phyloP scores from a whole-genome alignment of 2,113 vertebrate species.

The Sula dactylatra region DNA sequence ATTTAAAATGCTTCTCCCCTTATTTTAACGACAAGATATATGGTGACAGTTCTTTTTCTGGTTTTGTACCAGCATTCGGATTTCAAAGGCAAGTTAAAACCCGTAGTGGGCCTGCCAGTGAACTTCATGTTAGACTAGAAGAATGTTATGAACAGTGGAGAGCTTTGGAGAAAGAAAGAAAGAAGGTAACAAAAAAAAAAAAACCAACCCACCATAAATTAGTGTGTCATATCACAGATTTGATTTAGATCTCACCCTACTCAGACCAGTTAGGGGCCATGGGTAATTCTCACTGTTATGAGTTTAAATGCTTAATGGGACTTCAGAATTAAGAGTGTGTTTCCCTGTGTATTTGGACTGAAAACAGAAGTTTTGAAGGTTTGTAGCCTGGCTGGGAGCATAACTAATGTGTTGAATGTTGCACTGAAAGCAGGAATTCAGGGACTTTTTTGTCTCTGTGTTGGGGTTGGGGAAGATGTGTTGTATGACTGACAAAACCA shows the following conservation, averaged over 20 bases:
- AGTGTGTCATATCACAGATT: neutral
- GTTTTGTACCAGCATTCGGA: constrained; percentile 66
- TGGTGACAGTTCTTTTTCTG: constrained; percentile 56
- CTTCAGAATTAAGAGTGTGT: neutral
- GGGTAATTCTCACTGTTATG: neutral
- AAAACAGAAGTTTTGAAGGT: neutral
- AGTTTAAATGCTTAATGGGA: neutral
- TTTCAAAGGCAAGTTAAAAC: constrained; percentile 73
- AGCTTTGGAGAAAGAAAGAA: constrained; percentile 81
- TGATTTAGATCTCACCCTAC: neutral
- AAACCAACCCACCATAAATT: neutral
- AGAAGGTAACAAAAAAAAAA: constrained; percentile 75
- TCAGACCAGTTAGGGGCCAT: neutral
- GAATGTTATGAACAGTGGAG: constrained; percentile 82
- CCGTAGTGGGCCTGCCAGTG: constrained; percentile 67
- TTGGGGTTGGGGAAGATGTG: neutral
- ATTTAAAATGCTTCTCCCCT: constrained; percentile 69
- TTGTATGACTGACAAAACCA: neutral
- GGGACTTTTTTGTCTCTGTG: neutral
- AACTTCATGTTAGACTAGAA: constrained; percentile 75
- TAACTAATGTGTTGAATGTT: neutral
- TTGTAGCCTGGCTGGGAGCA: neutral
- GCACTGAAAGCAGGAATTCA: neutral
- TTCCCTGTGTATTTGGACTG: neutral
- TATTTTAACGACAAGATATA: constrained; percentile 65